Conservation (phyloP, 2,888 invertebrate genomes). For the Hoplodrina blanda region DNA sequence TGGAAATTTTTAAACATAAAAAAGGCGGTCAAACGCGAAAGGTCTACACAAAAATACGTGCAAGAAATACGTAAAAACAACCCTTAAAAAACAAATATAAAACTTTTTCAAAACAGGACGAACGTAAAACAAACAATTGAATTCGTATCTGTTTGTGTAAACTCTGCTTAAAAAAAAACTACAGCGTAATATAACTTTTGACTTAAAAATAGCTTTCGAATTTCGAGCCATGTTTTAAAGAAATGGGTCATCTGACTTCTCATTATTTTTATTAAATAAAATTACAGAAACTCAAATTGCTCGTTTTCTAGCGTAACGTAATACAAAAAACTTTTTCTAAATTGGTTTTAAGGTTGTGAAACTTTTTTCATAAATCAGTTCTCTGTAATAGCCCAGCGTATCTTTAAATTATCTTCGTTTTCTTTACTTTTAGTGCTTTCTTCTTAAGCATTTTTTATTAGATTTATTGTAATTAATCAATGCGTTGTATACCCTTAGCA, state of each 20-base stretch:
- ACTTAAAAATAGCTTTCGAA: constrained; percentile 43
- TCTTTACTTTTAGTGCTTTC: constrained; percentile 64
- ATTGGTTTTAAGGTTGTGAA: constrained; percentile 80
- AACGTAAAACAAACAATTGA: constrained; percentile 51
- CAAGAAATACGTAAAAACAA: constrained; percentile 58
- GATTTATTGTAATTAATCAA: constrained; percentile 46
- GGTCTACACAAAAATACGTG: constrained; percentile 62
- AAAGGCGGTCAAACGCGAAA: constrained; percentile 62
- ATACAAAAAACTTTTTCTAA: constrained; percentile 79
- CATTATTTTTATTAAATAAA: constrained; percentile 63
- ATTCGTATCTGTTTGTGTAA: constrained; percentile 47
- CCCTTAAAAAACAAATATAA: constrained; percentile 53
- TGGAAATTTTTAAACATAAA: constrained; percentile 60
- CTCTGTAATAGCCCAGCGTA: constrained; percentile 72
- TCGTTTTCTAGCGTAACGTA: constrained; percentile 72
- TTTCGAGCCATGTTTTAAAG: constrained; percentile 22
- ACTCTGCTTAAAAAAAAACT: constrained; percentile 37
- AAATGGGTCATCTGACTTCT: constrained; percentile 48
- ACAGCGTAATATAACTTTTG: constrained; percentile 39
- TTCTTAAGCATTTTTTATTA: constrained; percentile 31
- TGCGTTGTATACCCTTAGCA: not conserved
- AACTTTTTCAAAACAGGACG: constrained; percentile 55
- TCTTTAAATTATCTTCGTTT: constrained; percentile 74
- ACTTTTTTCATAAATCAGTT: constrained; percentile 84
- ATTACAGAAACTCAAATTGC: constrained; percentile 71